Percentiles rank a stretch among this genome's conserved stretches.
Evolutionary conservation across 2,113 vertebrate species (phyloP).

Genomic region (Alces alces): DNA sequence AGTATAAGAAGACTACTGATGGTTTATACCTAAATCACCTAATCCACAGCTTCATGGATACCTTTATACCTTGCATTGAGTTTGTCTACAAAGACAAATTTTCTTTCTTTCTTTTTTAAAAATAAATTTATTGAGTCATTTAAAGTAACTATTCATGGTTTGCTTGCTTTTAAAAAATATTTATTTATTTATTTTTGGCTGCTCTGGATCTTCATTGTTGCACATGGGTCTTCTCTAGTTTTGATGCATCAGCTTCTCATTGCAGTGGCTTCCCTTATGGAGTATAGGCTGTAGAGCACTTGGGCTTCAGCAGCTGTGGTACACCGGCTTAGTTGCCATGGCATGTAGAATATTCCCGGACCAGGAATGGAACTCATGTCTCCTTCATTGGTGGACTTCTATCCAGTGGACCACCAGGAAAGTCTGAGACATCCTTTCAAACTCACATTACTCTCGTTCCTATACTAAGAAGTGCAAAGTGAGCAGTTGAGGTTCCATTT

Average conservation of each 20-base stretch:
- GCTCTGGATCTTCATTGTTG: neutral
- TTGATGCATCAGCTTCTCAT: neutral
- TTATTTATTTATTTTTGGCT: neutral
- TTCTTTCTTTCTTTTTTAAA: neutral
- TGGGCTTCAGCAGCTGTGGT: neutral
- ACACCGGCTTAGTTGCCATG: neutral
- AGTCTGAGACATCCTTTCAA: neutral
- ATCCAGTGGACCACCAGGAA: neutral
- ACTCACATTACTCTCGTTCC: neutral
- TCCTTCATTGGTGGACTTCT: neutral
- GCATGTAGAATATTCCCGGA: neutral
- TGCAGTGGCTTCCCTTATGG: neutral
- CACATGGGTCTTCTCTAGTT: neutral
- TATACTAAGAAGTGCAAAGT: neutral
- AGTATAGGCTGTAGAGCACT: neutral
- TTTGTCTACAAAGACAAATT: neutral
- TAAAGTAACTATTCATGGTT: neutral
- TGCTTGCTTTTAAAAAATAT: neutral
- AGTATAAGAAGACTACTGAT: neutral
- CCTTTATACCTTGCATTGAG: neutral
- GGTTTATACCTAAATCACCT: neutral
- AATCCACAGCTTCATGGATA: neutral
- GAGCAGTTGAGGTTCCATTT: neutral
- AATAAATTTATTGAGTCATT: neutral
- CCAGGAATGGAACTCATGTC: neutral